These are phyloP conservation scores for Panulirus ornatus DNA, from an alignment of 1,140 invertebrate genomes.

Conservation along the genomic window DNA sequence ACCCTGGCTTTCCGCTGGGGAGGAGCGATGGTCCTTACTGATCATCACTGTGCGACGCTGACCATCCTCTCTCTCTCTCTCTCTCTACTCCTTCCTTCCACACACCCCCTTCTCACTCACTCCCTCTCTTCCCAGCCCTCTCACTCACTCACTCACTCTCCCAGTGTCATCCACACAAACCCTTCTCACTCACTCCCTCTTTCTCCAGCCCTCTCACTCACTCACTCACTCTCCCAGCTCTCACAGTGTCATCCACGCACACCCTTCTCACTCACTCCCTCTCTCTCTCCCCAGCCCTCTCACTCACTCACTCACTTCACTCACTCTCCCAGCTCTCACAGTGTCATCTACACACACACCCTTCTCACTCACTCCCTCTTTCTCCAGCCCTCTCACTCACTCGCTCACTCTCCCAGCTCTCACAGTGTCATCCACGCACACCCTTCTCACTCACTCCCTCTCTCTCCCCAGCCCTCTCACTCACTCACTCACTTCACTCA, in stretches of 20 bases:
- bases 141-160: not conserved
- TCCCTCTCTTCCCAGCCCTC: not conserved
- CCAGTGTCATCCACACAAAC: not conserved
- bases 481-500: conserved; percentile 19
- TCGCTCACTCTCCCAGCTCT: not conserved
- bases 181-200: too few relatives aligned
- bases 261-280: too few relatives aligned
- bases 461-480: not conserved
- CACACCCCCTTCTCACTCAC: not conserved
- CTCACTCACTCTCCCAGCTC: too few relatives aligned
- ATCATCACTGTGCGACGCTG: too few relatives aligned
- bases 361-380: not conserved
- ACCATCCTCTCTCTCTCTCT: not conserved
- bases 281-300: too few relatives aligned
- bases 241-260: conserved; percentile 26
- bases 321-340: too few relatives aligned
- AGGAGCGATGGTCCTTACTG: too few relatives aligned
- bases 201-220: too few relatives aligned
- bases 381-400: conserved; percentile 20
- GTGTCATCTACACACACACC: too few relatives aligned
- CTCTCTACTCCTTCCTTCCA: not conserved
- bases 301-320: too few relatives aligned
- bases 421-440: conserved; percentile 20
- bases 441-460: conserved; percentile 13
- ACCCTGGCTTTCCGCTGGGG: too few relatives aligned